phyloP scores from a whole-genome alignment of 2,113 vertebrate species.

The Blennius ocellaris region DNA sequence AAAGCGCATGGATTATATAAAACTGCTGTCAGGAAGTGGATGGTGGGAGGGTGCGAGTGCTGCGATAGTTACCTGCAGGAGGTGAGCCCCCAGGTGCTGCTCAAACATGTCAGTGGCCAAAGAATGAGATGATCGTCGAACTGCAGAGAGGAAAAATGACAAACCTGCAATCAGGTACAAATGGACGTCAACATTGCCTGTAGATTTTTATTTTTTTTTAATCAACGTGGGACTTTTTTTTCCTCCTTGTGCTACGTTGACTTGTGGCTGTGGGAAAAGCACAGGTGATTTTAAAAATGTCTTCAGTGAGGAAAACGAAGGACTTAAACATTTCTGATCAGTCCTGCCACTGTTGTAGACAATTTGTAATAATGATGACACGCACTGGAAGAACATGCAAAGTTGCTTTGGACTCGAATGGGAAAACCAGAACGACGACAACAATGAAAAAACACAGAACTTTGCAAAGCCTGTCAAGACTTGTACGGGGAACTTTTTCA shows the following conservation, averaged over 20 bases:
- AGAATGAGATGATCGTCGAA: constrained; percentile 73
- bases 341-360: no score
- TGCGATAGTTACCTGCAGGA: constrained; percentile 86
- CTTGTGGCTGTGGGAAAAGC: neutral
- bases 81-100: constrained; percentile 90
- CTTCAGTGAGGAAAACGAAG: neutral
- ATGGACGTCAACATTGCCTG: neutral
- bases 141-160: constrained; percentile 69
- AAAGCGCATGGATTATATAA: neutral
- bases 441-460: no score
- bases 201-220: constrained; percentile 14
- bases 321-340: no score
- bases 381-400: no score
- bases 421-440: no score
- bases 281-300: neutral
- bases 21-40: neutral
- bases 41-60: neutral
- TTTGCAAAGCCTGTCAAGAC: no score
- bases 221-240: constrained; percentile 1
- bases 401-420: no score
- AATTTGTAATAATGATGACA: no score
- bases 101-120: constrained; percentile 89
- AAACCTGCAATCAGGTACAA: constrained; percentile 13
- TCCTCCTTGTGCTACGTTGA: no score
- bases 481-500: no score